Evolutionary conservation across 2,888 invertebrate species (phyloP).

Genomic region (Phasia obesa): DNA sequence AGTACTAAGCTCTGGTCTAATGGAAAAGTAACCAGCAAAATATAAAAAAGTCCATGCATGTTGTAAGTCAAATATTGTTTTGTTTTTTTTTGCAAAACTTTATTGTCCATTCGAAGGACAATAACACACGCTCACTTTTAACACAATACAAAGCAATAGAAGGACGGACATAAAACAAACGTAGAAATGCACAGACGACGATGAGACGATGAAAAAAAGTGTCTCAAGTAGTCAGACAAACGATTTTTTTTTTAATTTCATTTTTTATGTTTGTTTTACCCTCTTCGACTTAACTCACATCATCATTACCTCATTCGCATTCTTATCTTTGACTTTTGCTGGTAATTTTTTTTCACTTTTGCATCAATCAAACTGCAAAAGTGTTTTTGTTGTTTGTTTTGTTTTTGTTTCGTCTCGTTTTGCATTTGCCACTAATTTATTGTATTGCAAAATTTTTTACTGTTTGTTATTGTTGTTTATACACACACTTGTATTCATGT

Average conservation of each 20-base stretch:
- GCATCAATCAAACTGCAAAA: slow-evolving; percentile 10
- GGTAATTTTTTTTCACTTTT: background rate
- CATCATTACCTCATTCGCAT: slow-evolving; percentile 17
- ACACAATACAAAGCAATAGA: slow-evolving; percentile 37
- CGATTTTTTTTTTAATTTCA: background rate
- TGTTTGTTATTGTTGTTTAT: background rate
- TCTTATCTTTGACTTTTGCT: slow-evolving; percentile 5
- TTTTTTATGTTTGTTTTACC: slow-evolving; percentile 19
- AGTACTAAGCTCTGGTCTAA: slow-evolving; percentile 59
- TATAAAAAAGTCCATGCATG: slow-evolving; percentile 33
- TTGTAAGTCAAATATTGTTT: slow-evolving; percentile 54
- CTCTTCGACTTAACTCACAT: slow-evolving; percentile 5
- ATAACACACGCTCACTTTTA: background rate
- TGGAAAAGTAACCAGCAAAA: slow-evolving; percentile 37
- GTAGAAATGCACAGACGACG: background rate
- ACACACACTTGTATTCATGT: background rate
- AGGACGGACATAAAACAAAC: slow-evolving; percentile 19
- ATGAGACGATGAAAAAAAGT: background rate
- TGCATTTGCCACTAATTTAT: slow-evolving; percentile 61
- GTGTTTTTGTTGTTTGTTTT: background rate
- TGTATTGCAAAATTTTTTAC: slow-evolving; percentile 49
- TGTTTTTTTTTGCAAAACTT: background rate
- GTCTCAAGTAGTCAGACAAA: slow-evolving; percentile 41
- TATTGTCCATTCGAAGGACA: slow-evolving; percentile 61
- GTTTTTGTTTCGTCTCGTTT: slow-evolving; percentile 28